Evolutionary conservation across 2,113 vertebrate genomes (phyloP).

Genomic region (Mesitornis unicolor): DNA sequence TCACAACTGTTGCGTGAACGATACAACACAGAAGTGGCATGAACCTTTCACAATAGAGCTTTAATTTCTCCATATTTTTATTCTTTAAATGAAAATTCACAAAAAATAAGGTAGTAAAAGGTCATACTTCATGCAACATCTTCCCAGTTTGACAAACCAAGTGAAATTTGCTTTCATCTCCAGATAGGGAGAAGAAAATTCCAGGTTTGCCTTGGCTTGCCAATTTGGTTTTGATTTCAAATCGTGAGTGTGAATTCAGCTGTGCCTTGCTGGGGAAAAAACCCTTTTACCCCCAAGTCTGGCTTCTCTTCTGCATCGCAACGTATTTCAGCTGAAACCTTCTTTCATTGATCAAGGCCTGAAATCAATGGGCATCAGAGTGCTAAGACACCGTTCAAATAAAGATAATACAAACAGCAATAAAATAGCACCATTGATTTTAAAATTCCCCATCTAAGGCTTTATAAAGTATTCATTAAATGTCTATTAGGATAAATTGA

Average conservation of each 20-base stretch:
- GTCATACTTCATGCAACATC: background rate
- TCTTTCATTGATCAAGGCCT: conserved; percentile 46
- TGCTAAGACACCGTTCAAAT: conserved; percentile 45
- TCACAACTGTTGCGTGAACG: too few species aligned
- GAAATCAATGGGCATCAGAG: conserved; percentile 59
- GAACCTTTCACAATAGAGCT: background rate
- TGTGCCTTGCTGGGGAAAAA: background rate
- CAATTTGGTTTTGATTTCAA: background rate
- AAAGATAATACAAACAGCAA: conserved; percentile 67
- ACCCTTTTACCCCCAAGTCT: background rate
- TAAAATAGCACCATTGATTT: conserved; percentile 75
- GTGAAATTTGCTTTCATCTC: background rate
- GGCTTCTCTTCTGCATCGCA: background rate
- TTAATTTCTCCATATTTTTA: background rate
- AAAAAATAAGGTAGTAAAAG: background rate
- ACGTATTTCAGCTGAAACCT: background rate
- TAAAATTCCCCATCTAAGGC: conserved; percentile 64
- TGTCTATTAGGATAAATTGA: conserved; percentile 75
- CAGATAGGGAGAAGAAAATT: rapidly evolving
- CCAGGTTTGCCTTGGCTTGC: background rate
- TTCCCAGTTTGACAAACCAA: background rate
- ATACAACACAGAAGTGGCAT: too few species aligned
- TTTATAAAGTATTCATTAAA: conserved; percentile 78
- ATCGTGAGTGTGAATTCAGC: background rate
- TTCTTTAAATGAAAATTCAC: background rate